Conservation (phyloP, 1,140 invertebrate genomes). For the Proales similis region DNA sequence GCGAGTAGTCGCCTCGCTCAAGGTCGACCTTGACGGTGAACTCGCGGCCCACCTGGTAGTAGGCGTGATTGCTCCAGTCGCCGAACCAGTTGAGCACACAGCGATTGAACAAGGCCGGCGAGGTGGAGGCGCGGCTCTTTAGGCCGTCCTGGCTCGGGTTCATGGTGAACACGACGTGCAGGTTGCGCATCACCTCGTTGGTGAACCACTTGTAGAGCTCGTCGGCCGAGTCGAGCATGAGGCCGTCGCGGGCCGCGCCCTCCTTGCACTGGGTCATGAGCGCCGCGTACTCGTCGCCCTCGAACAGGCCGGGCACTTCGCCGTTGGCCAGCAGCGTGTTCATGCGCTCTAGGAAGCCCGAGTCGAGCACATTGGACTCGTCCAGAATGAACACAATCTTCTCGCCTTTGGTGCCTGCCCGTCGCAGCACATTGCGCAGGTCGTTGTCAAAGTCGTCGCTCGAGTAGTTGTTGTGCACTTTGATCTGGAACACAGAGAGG, state of each 20-base stretch:
- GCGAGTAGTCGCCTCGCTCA: constrained; percentile 25
- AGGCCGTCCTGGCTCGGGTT: constrained; percentile 95
- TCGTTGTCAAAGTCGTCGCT: constrained; percentile 98
- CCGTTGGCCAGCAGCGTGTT: constrained; percentile 97
- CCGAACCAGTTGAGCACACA: constrained; percentile 99
- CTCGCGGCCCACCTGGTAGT: constrained; percentile 74
- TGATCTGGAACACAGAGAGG: constrained; percentile 92
- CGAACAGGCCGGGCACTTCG: constrained; percentile 63
- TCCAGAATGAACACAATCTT: constrained; percentile 99
- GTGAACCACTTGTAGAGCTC: constrained; percentile 99
- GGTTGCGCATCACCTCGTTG: constrained; percentile 79
- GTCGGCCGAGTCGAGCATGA: constrained; percentile 96
- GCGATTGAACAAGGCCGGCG: constrained; percentile 95
- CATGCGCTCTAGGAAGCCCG: constrained; percentile 96
- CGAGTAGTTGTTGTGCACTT: constrained; percentile 98
- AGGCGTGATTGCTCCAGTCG: constrained; percentile 93
- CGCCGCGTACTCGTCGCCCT: constrained; percentile 90
- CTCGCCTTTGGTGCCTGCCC: constrained; percentile 93
- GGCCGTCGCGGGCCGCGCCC: constrained; percentile 88
- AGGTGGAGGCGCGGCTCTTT: constrained; percentile 94
- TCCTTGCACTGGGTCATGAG: constrained; percentile 99
- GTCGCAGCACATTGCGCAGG: constrained; percentile 77
- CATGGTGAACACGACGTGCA: constrained; percentile 99
- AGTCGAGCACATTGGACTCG: constrained; percentile 97
- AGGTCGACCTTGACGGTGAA: constrained; percentile 58